Evolutionary conservation across 2,113 vertebrate species (phyloP).

Genomic region (Sakesphorus luctuosus): DNA sequence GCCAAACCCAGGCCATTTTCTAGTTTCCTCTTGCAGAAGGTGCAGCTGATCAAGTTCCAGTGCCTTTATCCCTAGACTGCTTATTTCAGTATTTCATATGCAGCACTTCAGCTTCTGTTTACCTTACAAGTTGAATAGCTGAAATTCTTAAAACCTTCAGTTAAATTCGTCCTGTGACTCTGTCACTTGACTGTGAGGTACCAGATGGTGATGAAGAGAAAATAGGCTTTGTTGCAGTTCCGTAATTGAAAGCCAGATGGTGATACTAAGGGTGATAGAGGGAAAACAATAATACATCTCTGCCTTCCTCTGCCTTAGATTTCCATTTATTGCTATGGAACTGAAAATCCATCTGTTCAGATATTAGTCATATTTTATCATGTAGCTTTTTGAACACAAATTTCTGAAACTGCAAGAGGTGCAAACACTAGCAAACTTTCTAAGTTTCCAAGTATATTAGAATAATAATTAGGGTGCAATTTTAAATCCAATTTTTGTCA

Average conservation of each 20-base stretch:
- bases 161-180: conserved; percentile 22
- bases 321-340: conserved; percentile 21
- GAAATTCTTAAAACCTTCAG: conserved; percentile 7
- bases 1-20: background rate
- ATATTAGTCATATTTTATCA: conserved; percentile 15
- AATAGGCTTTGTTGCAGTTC: conserved; percentile 70
- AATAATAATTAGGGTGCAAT: background rate
- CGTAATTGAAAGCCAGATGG: conserved; percentile 66
- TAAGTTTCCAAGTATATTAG: background rate
- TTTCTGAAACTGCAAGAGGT: background rate
- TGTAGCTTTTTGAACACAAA: background rate
- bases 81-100: background rate
- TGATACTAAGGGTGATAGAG: conserved; percentile 67
- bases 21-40: background rate
- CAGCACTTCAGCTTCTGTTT: background rate
- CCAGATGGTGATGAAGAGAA: conserved; percentile 65
- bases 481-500: conserved; percentile 1
- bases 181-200: background rate
- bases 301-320: conserved; percentile 26
- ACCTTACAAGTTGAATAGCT: background rate
- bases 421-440: background rate
- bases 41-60: background rate
- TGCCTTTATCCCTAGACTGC: background rate
- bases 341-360: conserved; percentile 50
- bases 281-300: conserved; percentile 38